Conservation (phyloP, 2,797 vertebrate genomes). For the Tokudaia tokunoshimensis region DNA sequence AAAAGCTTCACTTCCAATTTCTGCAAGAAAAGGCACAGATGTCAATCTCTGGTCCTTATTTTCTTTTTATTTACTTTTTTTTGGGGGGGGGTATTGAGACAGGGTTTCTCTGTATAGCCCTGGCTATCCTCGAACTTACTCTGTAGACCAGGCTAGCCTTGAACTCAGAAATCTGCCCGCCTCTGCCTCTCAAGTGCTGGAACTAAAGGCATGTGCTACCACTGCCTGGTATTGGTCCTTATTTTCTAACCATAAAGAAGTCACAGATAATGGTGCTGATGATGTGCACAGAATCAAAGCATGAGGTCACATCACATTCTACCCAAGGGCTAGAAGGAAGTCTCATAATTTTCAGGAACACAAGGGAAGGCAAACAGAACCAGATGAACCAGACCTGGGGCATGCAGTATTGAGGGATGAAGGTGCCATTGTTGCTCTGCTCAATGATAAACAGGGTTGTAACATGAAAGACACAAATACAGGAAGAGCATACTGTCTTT, state of each 20-base stretch:
- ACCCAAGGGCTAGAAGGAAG: neutral
- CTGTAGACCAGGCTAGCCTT: too few species aligned
- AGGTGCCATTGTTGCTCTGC: neutral
- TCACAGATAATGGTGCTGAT: neutral
- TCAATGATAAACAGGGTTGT: neutral
- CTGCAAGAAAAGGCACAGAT: slow-evolving; percentile 85
- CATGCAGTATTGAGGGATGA: neutral
- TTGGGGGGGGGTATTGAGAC: too few species aligned
- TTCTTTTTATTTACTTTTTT: neutral
- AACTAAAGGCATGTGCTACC: too few species aligned
- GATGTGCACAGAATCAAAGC: fast-evolving
- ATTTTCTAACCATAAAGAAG: neutral
- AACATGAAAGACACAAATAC: neutral
- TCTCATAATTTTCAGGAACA: neutral
- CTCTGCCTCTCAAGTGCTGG: too few species aligned
- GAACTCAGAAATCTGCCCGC: too few species aligned
- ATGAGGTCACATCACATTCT: neutral
- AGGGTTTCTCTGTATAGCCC: too few species aligned
- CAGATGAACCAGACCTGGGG: neutral
- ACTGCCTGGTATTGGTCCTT: neutral
- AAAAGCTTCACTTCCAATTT: slow-evolving; percentile 96
- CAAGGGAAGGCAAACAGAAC: neutral
- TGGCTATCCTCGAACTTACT: too few species aligned
- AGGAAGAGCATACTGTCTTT: neutral
- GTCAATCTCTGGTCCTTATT: neutral